A percentile compares a stretch with the other conserved stretches of the same genome.
These are phyloP conservation scores for Anoura caudifer DNA, from an alignment of 2,113 vertebrate genomes.

Conservation along the genomic window DNA sequence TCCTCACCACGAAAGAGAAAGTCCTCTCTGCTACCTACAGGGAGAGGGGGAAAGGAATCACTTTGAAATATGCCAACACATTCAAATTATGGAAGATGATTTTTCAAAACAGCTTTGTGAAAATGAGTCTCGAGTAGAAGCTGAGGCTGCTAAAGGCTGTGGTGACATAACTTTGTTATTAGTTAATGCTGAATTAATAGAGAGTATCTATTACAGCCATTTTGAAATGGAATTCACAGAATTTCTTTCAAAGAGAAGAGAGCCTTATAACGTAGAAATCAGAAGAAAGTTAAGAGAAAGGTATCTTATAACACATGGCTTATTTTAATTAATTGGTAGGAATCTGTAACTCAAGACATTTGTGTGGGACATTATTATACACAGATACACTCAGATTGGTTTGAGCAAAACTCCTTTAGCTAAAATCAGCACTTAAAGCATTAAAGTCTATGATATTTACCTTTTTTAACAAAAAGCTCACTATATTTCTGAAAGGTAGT, in stretches of 20 bases:
- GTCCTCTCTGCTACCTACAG: background rate
- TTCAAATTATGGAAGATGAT: background rate
- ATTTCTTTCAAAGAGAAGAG: background rate
- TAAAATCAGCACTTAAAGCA: background rate
- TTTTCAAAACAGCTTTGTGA: conserved; percentile 7
- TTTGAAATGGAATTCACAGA: background rate
- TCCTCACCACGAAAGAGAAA: background rate
- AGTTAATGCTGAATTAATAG: background rate
- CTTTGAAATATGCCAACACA: background rate
- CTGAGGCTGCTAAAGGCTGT: background rate
- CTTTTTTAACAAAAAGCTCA: background rate
- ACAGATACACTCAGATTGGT: background rate
- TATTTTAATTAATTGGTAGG: background rate
- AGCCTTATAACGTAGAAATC: background rate
- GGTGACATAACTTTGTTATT: background rate
- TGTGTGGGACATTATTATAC: background rate
- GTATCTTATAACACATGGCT: background rate
- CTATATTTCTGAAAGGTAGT: background rate
- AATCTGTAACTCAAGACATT: background rate
- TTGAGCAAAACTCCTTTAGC: background rate
- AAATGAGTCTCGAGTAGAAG: background rate
- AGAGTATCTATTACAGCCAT: background rate
- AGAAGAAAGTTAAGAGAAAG: background rate
- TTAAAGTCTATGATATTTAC: background rate
- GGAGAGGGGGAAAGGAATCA: background rate